These are phyloP conservation scores for Eustalomyia histrio DNA, from an alignment of 2,888 invertebrate species.

Conservation along the genomic window DNA sequence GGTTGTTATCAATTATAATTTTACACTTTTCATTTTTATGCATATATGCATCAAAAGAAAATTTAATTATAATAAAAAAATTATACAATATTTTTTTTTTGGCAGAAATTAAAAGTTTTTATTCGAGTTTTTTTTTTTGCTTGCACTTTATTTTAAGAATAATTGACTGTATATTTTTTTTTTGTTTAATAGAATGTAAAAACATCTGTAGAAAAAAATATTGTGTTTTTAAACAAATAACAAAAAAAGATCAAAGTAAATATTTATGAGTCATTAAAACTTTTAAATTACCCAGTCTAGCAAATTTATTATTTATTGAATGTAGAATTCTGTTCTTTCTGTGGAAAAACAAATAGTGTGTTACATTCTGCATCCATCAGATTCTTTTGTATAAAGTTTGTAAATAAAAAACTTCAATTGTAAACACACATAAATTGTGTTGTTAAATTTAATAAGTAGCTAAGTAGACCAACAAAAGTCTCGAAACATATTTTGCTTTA, in stretches of 20 bases:
- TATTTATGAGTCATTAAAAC: not conserved
- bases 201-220: not conserved
- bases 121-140: no score
- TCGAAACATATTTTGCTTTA: no score
- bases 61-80: not conserved
- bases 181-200: not conserved
- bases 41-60: no score
- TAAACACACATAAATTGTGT: not conserved
- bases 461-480: no score
- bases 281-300: not conserved
- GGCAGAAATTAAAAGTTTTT: no score
- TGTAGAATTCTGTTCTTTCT: not conserved
- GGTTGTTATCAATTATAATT: not conserved
- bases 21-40: not conserved
- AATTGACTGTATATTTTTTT: not conserved
- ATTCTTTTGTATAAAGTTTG: no score
- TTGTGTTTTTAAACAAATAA: not conserved
- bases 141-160: not conserved
- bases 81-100: no score
- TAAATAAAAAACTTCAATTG: not conserved
- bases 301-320: not conserved
- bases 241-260: not conserved
- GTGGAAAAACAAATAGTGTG: not conserved
- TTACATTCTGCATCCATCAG: not conserved
- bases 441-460: not conserved